phyloP scores from a whole-genome alignment of 1,140 invertebrate genomes.

The Sycobia sp. region DNA sequence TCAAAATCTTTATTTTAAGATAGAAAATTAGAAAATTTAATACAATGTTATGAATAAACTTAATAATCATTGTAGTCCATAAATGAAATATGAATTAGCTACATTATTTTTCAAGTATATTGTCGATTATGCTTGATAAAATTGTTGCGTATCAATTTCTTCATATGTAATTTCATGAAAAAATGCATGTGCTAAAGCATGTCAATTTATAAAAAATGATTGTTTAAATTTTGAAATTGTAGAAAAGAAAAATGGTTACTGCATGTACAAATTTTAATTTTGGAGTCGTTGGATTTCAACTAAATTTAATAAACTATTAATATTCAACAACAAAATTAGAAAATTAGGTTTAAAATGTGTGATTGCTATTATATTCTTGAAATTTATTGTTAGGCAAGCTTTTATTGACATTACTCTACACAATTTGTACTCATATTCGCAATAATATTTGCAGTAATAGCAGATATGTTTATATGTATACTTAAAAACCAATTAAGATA shows the following conservation, averaged over 20 bases:
- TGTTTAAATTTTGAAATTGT: too few relatives aligned
- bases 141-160: slow-evolving; percentile 24
- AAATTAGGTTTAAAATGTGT: slow-evolving; percentile 16
- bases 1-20: too few relatives aligned
- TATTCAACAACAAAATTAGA: slow-evolving; percentile 6
- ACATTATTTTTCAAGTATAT: slow-evolving; percentile 7
- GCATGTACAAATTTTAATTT: background rate
- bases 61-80: too few relatives aligned
- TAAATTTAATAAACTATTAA: slow-evolving; percentile 2
- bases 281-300: background rate
- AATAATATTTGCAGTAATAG: slow-evolving; percentile 24
- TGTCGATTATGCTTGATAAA: slow-evolving; percentile 15
- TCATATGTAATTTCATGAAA: background rate
- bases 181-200: background rate
- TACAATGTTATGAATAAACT: too few relatives aligned
- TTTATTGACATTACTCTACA: slow-evolving; percentile 22
- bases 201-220: too few relatives aligned
- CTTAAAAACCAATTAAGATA: slow-evolving; percentile 2
- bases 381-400: slow-evolving; percentile 20
- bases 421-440: slow-evolving; percentile 18
- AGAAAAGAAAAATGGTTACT: too few relatives aligned
- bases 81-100: slow-evolving; percentile 7
- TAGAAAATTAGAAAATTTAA: too few relatives aligned
- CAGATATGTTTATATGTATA: slow-evolving; percentile 13
- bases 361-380: slow-evolving; percentile 15